phyloP scores from a whole-genome alignment of 2,113 vertebrate genomes.

The Paracanthobrama guichenoti region DNA sequence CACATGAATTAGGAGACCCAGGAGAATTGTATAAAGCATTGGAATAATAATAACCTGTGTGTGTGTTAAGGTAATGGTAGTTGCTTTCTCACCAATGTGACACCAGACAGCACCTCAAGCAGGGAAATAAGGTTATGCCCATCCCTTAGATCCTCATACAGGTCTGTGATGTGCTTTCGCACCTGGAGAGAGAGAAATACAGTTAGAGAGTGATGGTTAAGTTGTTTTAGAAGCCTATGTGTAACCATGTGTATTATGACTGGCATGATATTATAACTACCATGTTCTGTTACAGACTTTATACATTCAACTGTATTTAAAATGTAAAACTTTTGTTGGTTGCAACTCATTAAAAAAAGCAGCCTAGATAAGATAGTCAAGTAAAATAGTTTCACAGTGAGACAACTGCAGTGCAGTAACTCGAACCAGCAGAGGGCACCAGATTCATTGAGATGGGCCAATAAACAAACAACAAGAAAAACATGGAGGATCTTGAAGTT shows the following conservation, averaged over 20 bases:
- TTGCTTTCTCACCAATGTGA: slow-evolving; percentile 84
- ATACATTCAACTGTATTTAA: background rate
- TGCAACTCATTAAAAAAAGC: background rate
- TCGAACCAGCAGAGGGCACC: slow-evolving; percentile 55
- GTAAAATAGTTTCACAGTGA: background rate
- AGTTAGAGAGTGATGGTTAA: background rate
- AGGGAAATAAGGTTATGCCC: slow-evolving; percentile 96
- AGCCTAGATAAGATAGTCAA: background rate
- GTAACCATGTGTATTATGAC: background rate
- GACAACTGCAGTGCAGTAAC: background rate
- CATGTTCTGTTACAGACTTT: background rate
- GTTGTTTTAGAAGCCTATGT: background rate
- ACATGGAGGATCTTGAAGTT: background rate
- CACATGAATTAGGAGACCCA: slow-evolving; percentile 7
- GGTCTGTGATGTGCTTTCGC: slow-evolving; percentile 93
- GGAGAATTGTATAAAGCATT: background rate
- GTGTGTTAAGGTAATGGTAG: slow-evolving; percentile 15
- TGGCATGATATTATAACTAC: background rate
- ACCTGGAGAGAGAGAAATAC: slow-evolving; percentile 74
- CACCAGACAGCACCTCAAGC: slow-evolving; percentile 94
- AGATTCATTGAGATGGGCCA: background rate
- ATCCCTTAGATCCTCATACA: slow-evolving; percentile 93
- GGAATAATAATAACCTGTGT: background rate
- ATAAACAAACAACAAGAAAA: background rate
- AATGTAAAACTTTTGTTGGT: background rate